Evolutionary conservation across 2,113 vertebrate species (phyloP), one percentile per base, ranked within the genome.

Genomic region (Tretioscincus oriximinensis): DNA sequence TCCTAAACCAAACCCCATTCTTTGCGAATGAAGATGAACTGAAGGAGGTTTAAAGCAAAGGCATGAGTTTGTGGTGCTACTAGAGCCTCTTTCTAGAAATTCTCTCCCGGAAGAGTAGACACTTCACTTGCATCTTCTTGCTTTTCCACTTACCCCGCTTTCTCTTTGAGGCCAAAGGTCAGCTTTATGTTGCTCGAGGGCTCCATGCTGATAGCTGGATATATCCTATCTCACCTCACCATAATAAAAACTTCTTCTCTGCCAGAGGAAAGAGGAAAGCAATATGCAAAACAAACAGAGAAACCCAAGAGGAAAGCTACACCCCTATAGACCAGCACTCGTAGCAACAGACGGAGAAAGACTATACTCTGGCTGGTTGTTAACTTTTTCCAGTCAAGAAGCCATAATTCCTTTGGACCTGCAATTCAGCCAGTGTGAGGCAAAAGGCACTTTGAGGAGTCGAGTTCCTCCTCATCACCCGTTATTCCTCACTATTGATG

Each of bases 301-400:
- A 63, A 91, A 86, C 92, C 92, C 92, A 73, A 77, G 92, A 93
- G 92, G 91, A 91, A 93, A 92, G 81, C 85, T 90, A 93, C 89
- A 90, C 92, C 92, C 91, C 78, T 82, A 78, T 82, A 71, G 92
- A 89, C 70, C 81, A n/a, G 88, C 71, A 9, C 90, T 92, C 92
- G 85, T 81, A 91, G 91, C 90, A 91, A 83, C 91, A 1, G 82
- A 0, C 9, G 28, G 21, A 67, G 85, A 78, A 70, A 85, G 83
- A 75, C 85, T 89, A 90, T 89, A 90, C 90, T 92, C 92, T 64
- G 58, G 73, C 90, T 88, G 81, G 81, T 92, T 90, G 92, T 85
- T 89, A 93, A 93, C 90, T 92, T 93, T 93, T 93, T 93, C 92
- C 91, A 82, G 87, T 66, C 28, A 84, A 88, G 82, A 87, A 84